Base-by-base conservation (phyloP, 1,140 invertebrate genomes). In the Drosophila nannoptera region DNA sequence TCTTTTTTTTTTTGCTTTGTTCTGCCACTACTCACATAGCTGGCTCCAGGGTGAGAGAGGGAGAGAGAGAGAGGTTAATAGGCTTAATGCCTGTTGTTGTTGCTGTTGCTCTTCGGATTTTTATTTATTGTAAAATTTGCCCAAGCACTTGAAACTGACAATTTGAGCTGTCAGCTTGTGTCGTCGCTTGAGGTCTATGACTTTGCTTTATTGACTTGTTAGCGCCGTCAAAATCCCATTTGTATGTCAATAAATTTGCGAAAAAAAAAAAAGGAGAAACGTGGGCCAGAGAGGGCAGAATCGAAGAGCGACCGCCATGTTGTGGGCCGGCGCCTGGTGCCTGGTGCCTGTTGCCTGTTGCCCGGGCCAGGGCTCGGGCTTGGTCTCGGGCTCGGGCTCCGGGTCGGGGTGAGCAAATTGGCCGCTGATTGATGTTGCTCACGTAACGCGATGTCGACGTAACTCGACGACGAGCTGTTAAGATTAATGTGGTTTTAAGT, bases 121-220 rank as follows among this genome's bases (percentile, higher is more conserved):
- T 81, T 77, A 68, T 84, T 80, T 60, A 86, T 75, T 84, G 81
- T 84, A 45, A 77, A 84, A 77, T 86, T 86, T 86, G 81, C 81
- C 80, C 82, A 84, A 86, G 77, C 74, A 86, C 81, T 86, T 86
- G 74, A 86, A 86, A 62, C 82, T 75, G 81, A 87, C 81, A 86
- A 86, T 87, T 87, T 81, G 64, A 46, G 54, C 55, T 72, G 68
- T 72, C 72, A 68, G 58, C 46, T 61, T 40, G 48, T 54, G 68
- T 70, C 61, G 58, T 14, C 31, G 40, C 8, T 35, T 61, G 62
- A 58, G 50, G 52, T 65, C 62, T 65, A 58, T 78, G 81, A 87
- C 77, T 86, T 78, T 68, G 81, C 82, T 86, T 84, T 86, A 86
- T 86, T 86, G 81, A 86, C 81, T 86, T 77, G 54, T 84, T 77